Evolutionary conservation across 2,888 invertebrate species (phyloP), one percentile per base, ranked within the genome.

Genomic region (Cacoxenus indagator): DNA sequence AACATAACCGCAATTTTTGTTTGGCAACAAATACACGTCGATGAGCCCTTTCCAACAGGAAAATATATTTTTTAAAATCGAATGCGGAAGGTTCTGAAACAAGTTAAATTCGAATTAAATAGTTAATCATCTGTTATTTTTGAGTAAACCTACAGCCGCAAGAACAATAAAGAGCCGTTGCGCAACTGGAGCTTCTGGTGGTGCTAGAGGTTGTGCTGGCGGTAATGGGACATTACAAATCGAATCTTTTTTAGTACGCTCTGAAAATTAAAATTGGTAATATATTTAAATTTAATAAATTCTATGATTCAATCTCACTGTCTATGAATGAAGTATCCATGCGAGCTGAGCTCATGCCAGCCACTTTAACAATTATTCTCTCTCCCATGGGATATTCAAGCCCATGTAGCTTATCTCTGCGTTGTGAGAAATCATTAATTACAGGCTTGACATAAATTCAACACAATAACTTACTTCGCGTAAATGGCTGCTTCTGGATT

Each of bases 311-410:
- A 55, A 0, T 1, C 76, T 73, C 78, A 87, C 87, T 86, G 70
- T 87, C 87, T 64, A 86, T 83, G 65, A 86, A 85, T 1, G 86
- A 84, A 22, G 84, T 84, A 67, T 87, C 87, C 73, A 86, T 82
- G 2, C 84, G 84, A 2, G 83, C 76, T 37, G 86, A 81, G 61
- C 85, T 87, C 76, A 85, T 84, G 9, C 86, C 86, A 19, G 86
- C 83, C 3, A 87, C 78, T 73, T 87, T 88, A 0, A 88, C 87
- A 68, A 94, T 94, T 74, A 97, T 90, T 71, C 93, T 91, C 81
- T 93, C 92, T 19, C 96, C 96, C 24, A 95, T 94, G 0, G 97
- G 97, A 89, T 96, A 97, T 87, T 97, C 97, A 87, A 97, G 94
- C 3, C 95, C 94, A 86, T 97, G 94, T 55, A 97, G 90, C 87